These are phyloP conservation scores for Calephelis virginiensis DNA, from an alignment of 1,140 invertebrate species.

Conservation along the genomic window DNA sequence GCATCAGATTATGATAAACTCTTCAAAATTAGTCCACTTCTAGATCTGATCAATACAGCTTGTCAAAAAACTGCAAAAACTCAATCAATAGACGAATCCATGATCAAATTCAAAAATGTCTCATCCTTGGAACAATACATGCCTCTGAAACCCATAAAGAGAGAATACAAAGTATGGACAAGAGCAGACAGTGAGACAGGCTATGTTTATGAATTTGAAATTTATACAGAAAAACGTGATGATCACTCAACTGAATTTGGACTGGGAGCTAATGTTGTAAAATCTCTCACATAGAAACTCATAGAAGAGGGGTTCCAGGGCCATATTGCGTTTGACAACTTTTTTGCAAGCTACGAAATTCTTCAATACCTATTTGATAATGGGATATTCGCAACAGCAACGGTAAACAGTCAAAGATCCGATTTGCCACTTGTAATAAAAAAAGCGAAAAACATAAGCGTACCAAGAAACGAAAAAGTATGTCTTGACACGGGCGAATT, in stretches of 20 bases:
- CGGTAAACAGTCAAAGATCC: too few species aligned
- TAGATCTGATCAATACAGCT: not conserved
- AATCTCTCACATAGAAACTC: constrained; percentile 16
- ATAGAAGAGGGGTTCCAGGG: too few species aligned
- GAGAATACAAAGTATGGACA: constrained; percentile 65
- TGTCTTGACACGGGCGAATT: too few species aligned
- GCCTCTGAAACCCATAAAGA: constrained; percentile 68
- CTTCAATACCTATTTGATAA: too few species aligned
- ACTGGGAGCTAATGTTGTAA: constrained; percentile 30
- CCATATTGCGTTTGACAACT: too few species aligned
- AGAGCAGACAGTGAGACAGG: constrained; percentile 29
- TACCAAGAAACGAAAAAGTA: too few species aligned
- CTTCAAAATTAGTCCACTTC: constrained; percentile 17
- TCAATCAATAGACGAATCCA: constrained; percentile 40
- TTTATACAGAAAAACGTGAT: constrained; percentile 31
- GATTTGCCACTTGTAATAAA: too few species aligned
- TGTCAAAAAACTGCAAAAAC: not conserved
- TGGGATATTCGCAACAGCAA: too few species aligned
- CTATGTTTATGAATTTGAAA: constrained; percentile 25
- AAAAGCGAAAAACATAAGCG: too few species aligned
- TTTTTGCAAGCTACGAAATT: too few species aligned
- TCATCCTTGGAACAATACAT: constrained; percentile 61
- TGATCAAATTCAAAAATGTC: constrained; percentile 54
- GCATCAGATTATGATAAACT: constrained; percentile 3
- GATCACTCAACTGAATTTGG: constrained; percentile 14